Conservation (phyloP, 2,888 invertebrate genomes). For the Heliconius ethilla region DNA sequence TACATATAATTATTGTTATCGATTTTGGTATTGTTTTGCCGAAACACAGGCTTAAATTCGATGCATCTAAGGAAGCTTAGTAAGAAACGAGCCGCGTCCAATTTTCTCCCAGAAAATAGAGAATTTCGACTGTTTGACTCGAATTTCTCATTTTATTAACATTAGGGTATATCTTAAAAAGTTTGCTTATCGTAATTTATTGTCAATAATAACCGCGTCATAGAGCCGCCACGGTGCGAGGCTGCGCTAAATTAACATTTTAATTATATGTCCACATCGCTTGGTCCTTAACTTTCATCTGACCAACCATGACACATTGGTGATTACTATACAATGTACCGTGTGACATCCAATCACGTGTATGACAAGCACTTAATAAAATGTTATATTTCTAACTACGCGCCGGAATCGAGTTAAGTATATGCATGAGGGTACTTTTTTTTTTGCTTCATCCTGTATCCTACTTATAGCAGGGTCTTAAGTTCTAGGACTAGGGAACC, state of each 20-base stretch:
- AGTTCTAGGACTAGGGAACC: too few relatives aligned
- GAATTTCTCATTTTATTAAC: neutral
- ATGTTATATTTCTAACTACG: constrained; percentile 53
- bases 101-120: neutral
- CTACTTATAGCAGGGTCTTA: too few relatives aligned
- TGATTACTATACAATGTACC: constrained; percentile 58
- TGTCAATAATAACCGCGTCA: constrained; percentile 18
- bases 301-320: constrained; percentile 50
- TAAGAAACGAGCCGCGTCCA: neutral
- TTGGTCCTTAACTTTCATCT: constrained; percentile 43
- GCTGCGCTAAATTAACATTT: constrained; percentile 49
- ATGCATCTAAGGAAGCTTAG: neutral
- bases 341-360: constrained; percentile 66
- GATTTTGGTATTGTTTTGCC: neutral
- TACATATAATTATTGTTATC: neutral
- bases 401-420: neutral
- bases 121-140: neutral
- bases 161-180: neutral
- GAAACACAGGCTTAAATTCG: neutral
- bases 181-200: neutral
- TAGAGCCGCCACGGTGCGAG: constrained; percentile 47
- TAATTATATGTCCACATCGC: constrained; percentile 50
- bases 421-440: too few relatives aligned
- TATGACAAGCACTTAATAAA: constrained; percentile 73
- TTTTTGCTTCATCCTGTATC: too few relatives aligned